phyloP scores from a whole-genome alignment of 2,797 vertebrate genomes.

The Aldrovandia affinis region DNA sequence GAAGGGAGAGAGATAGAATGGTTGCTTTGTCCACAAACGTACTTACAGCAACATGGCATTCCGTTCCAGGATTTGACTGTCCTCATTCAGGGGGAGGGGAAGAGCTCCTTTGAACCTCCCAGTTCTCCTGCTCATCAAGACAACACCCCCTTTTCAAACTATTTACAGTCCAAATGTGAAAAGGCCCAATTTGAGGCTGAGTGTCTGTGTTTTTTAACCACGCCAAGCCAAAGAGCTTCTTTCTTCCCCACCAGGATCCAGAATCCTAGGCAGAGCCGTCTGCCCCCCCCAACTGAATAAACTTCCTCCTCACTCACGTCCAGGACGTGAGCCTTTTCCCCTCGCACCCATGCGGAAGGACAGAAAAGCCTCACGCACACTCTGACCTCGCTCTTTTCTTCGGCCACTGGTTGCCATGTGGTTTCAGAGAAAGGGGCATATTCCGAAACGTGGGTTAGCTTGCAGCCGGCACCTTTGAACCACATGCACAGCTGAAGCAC shows the following conservation, averaged over 20 bases:
- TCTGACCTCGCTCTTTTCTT: background rate
- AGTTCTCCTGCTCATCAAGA: conserved; percentile 4
- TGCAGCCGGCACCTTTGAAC: background rate
- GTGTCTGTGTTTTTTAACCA: background rate
- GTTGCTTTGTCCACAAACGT: conserved; percentile 36
- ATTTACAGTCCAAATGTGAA: background rate
- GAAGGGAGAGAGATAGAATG: conserved; percentile 29
- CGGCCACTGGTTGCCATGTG: background rate
- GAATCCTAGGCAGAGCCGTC: background rate
- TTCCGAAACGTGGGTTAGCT: background rate
- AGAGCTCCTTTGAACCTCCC: background rate
- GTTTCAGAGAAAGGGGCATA: background rate
- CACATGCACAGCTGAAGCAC: background rate
- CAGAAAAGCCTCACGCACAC: background rate
- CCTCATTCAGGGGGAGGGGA: conserved; percentile 17
- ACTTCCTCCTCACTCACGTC: background rate
- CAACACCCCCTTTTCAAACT: background rate
- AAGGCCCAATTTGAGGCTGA: background rate
- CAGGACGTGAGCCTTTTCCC: background rate
- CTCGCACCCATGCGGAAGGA: background rate
- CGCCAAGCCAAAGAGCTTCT: background rate
- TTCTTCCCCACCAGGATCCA: background rate
- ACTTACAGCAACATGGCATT: conserved; percentile 32
- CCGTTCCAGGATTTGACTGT: conserved; percentile 38
- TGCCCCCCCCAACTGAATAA: background rate